phyloP scores from a whole-genome alignment of 2,888 invertebrate species.

The Thera britannica region DNA sequence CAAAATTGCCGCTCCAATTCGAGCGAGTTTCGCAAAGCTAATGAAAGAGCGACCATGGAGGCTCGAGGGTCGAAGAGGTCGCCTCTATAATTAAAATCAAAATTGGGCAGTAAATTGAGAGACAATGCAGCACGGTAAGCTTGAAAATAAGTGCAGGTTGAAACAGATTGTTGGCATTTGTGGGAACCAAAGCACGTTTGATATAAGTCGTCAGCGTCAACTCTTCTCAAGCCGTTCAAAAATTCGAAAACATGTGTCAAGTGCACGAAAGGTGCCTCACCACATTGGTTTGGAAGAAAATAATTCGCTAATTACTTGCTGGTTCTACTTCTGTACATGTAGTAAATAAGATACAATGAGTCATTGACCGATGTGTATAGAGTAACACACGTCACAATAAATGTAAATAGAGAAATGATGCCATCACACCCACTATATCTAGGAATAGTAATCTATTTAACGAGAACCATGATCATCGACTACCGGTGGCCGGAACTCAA shows the following conservation, averaged over 20 bases:
- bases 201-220: neutral
- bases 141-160: constrained; percentile 15
- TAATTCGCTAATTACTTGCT: neutral
- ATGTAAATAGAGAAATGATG: constrained; percentile 31
- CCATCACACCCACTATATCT: constrained; percentile 26
- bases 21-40: constrained; percentile 75
- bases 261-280: too few species aligned
- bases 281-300: neutral
- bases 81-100: constrained; percentile 54
- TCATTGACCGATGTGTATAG: constrained; percentile 29
- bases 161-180: constrained; percentile 23
- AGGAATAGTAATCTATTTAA: constrained; percentile 25
- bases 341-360: constrained; percentile 10
- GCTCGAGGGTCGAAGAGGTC: constrained; percentile 58
- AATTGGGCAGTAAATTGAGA: constrained; percentile 37
- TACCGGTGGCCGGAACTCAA: constrained; percentile 7
- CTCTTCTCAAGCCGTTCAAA: neutral
- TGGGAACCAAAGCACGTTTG: constrained; percentile 21
- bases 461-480: constrained; percentile 6
- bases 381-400: constrained; percentile 34
- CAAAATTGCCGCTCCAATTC: constrained; percentile 82
- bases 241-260: neutral
- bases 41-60: constrained; percentile 66
- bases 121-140: constrained; percentile 26
- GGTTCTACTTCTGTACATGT: neutral